A percentile compares a stretch with the other conserved stretches of the same genome.
These are phyloP conservation scores for Acanthochromis polyacanthus DNA, from an alignment of 2,113 vertebrate genomes.

Conservation along the genomic window DNA sequence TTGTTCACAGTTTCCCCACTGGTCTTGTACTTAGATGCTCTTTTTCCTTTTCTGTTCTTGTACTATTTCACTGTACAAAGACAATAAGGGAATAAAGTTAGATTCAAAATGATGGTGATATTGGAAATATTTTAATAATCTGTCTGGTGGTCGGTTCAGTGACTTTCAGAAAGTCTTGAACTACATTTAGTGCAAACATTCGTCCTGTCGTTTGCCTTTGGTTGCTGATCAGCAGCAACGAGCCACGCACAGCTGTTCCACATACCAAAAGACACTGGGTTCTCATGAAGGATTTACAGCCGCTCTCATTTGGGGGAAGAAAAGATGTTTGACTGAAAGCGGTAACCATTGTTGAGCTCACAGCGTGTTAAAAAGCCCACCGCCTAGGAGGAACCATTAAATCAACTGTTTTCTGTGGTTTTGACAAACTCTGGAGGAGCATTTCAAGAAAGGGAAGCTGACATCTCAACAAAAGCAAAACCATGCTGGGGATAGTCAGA, in stretches of 20 bases:
- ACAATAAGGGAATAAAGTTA: too few relatives aligned
- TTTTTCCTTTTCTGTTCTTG: neutral
- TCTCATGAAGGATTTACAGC: slow-evolving; percentile 26
- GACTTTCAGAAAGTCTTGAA: slow-evolving; percentile 9
- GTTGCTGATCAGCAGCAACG: slow-evolving; percentile 30
- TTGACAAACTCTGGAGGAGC: slow-evolving; percentile 37
- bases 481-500: slow-evolving; percentile 47
- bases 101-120: too few relatives aligned
- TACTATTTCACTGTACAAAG: too few relatives aligned
- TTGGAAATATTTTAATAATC: too few relatives aligned
- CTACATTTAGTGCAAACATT: neutral
- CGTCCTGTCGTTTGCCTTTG: neutral
- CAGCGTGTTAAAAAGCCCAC: slow-evolving; percentile 33
- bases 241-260: slow-evolving; percentile 25
- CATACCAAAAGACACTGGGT: slow-evolving; percentile 16
- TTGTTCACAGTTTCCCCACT: slow-evolving; percentile 30
- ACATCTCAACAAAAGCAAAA: slow-evolving; percentile 37
- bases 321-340: slow-evolving; percentile 14
- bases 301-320: slow-evolving; percentile 7
- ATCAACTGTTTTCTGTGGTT: slow-evolving; percentile 48
- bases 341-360: slow-evolving; percentile 16
- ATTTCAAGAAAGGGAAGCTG: slow-evolving; percentile 45
- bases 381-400: slow-evolving; percentile 50
- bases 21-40: slow-evolving; percentile 25
- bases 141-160: neutral